These are phyloP conservation scores for Nemoura dubitans DNA, from an alignment of 2,888 invertebrate genomes.

Conservation along the genomic window DNA sequence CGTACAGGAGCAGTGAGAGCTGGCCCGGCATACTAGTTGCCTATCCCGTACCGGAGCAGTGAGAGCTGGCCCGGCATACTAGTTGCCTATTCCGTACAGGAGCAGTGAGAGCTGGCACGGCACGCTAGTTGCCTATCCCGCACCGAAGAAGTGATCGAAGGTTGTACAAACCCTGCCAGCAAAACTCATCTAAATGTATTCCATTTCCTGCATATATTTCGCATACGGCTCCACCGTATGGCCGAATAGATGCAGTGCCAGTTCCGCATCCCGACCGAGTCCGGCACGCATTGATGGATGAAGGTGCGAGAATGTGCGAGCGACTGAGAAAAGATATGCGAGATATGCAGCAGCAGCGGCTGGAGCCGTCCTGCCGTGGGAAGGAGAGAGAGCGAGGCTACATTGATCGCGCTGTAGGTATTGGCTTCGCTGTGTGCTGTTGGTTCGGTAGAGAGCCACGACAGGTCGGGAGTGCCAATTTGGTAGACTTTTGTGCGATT, in stretches of 20 bases:
- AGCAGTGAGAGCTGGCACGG: too few relatives aligned
- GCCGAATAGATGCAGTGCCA: background rate
- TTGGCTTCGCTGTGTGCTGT: background rate
- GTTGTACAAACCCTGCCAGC: too few relatives aligned
- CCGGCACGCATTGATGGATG: background rate
- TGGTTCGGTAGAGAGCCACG: background rate
- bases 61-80: too few relatives aligned
- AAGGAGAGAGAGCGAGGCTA: background rate
- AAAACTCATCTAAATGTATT: background rate
- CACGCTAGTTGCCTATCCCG: too few relatives aligned
- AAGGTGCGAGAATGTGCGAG: background rate
- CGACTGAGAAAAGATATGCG: background rate
- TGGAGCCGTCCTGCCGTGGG: background rate
- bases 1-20: too few relatives aligned
- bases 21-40: too few relatives aligned
- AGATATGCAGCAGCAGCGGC: background rate
- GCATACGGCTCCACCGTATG: background rate
- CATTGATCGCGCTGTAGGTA: constrained; percentile 13
- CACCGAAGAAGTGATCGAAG: too few relatives aligned
- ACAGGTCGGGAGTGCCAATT: too few relatives aligned
- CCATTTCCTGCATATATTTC: background rate
- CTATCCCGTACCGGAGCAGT: too few relatives aligned
- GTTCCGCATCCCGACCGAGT: background rate
- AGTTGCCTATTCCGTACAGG: too few relatives aligned
- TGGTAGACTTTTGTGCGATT: too few relatives aligned